phyloP scores from a whole-genome alignment of 2,113 vertebrate species.

The Charina bottae region DNA sequence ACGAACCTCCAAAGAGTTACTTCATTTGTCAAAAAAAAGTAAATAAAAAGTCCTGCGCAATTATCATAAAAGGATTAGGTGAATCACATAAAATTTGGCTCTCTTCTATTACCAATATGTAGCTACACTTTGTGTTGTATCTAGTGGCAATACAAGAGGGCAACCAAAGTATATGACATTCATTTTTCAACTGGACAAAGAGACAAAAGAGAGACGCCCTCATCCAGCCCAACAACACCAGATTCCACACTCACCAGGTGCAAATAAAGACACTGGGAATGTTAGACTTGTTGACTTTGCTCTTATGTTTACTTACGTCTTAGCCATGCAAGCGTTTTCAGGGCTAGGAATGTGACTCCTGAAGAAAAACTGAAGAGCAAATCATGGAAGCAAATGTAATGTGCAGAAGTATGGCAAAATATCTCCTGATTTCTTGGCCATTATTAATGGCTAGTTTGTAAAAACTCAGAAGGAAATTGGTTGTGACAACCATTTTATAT shows the following conservation, averaged over 20 bases:
- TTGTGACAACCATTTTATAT: background rate
- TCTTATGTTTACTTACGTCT: background rate
- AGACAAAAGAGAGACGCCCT: background rate
- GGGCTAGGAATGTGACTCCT: background rate
- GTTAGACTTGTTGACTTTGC: constrained; percentile 4
- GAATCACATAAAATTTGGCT: fast-evolving
- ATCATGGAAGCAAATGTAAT: background rate
- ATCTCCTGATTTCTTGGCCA: background rate
- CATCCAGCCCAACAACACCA: background rate
- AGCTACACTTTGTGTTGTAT: background rate
- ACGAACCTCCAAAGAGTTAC: background rate
- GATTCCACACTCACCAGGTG: constrained; percentile 7
- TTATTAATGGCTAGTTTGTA: background rate
- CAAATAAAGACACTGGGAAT: background rate
- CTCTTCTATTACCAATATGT: fast-evolving
- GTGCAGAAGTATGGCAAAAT: background rate
- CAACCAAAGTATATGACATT: background rate
- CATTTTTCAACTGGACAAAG: background rate
- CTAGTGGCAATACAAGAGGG: background rate
- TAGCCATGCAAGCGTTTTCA: background rate
- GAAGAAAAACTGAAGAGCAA: background rate
- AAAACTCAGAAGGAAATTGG: background rate
- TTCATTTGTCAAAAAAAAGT: background rate
- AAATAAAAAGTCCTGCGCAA: background rate
- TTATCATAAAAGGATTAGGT: background rate